Evolutionary conservation across 2,888 invertebrate species (phyloP).

Genomic region (Diarsia mendica): DNA sequence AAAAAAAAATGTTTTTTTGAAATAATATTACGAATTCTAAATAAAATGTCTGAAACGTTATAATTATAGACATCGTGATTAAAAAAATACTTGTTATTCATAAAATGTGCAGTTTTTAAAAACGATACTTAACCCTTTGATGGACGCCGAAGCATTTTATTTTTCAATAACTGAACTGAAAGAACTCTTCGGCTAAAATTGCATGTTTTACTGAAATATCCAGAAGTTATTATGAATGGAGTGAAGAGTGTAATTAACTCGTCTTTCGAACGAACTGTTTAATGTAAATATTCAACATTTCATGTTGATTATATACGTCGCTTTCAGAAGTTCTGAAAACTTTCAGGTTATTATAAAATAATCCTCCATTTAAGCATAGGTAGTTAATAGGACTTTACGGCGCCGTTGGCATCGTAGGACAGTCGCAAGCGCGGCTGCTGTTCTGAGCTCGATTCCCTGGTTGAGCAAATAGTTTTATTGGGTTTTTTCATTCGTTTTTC

Average conservation of each 20-base stretch:
- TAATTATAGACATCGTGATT: background rate
- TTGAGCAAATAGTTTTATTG: background rate
- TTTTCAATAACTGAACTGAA: background rate
- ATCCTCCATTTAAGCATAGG: background rate
- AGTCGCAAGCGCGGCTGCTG: background rate
- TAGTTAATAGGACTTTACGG: background rate
- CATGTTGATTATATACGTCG: conserved; percentile 1
- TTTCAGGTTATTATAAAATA: background rate
- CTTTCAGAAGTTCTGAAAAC: background rate
- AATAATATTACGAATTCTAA: background rate
- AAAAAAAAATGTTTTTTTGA: too few species aligned
- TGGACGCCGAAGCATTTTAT: background rate
- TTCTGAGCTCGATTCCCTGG: background rate
- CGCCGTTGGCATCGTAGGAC: background rate
- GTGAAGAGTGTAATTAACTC: conserved; percentile 21
- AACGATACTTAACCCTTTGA: background rate
- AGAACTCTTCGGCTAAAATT: background rate
- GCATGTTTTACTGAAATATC: conserved; percentile 2
- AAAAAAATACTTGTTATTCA: background rate
- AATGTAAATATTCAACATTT: conserved; percentile 6
- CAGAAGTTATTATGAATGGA: conserved; percentile 1
- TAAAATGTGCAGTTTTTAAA: background rate
- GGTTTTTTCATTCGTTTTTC: background rate
- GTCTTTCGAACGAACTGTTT: conserved; percentile 6
- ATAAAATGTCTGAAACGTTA: background rate